These are phyloP conservation scores for fruit fly (Drosophila melanogaster) DNA, from an alignment of 1,140 invertebrate genomes.

Conservation along the genomic window DNA sequence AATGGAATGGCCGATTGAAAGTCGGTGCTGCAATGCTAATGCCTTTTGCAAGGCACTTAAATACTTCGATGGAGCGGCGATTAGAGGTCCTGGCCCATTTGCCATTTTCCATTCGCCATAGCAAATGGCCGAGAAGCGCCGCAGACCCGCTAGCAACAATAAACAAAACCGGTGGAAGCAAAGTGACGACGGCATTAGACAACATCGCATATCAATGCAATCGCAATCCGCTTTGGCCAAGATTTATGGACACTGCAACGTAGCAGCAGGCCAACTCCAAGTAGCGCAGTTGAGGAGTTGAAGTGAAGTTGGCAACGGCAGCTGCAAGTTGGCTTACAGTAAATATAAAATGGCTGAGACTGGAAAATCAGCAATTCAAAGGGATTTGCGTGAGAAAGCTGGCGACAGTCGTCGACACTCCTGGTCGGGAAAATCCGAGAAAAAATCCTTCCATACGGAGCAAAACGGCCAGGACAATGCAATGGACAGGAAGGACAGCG, in stretches of 20 bases:
- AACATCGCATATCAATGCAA: constrained; percentile 72
- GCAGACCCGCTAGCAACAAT: constrained; percentile 65
- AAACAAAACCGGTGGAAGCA: constrained; percentile 33
- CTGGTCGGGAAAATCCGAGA: constrained; percentile 1
- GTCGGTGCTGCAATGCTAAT: constrained; percentile 42
- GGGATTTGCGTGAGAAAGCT: constrained; percentile 69
- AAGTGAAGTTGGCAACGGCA: constrained; percentile 16
- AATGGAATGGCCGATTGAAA: constrained; percentile 27
- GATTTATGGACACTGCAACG: constrained; percentile 70
- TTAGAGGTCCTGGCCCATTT: constrained; percentile 21
- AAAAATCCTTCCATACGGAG: not conserved
- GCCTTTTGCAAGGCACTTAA: constrained; percentile 56
- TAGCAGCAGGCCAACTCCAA: constrained; percentile 36
- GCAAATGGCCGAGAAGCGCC: constrained; percentile 47
- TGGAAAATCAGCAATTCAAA: constrained; percentile 73
- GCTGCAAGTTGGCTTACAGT: constrained; percentile 45
- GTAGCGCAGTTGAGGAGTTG: constrained; percentile 3
- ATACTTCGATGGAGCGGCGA: constrained; percentile 42
- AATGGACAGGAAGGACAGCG: too few species aligned
- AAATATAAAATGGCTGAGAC: constrained; percentile 57
- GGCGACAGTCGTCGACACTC: constrained; percentile 60
- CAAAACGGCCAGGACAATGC: not conserved
- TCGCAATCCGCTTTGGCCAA: constrained; percentile 75
- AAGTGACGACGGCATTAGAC: constrained; percentile 54
- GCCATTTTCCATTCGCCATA: constrained; percentile 4